Conservation (phyloP, 2,113 vertebrate species). For the Mastomys natalensis region DNA sequence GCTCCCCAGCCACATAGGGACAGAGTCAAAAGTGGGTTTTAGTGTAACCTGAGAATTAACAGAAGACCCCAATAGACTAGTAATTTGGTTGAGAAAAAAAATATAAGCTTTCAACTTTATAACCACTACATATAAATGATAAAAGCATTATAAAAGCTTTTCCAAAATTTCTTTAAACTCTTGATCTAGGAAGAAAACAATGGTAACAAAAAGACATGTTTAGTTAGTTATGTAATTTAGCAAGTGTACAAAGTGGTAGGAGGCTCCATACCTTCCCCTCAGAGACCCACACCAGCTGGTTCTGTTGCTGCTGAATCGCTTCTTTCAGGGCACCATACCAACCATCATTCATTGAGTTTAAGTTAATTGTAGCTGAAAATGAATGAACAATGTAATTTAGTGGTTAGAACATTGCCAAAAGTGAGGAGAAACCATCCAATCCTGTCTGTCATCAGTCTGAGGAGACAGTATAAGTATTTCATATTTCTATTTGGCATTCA, state of each 20-base stretch:
- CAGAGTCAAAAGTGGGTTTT: neutral
- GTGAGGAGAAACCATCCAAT: neutral
- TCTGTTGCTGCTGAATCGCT: slow-evolving; percentile 97
- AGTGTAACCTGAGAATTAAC: neutral
- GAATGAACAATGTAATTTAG: slow-evolving; percentile 46
- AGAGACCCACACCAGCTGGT: slow-evolving; percentile 99
- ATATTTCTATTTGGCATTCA: neutral
- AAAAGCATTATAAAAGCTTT: neutral
- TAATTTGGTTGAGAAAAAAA: neutral
- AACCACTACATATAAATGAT: neutral
- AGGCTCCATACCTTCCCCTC: slow-evolving; percentile 95
- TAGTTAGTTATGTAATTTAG: neutral
- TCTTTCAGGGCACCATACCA: slow-evolving; percentile 99
- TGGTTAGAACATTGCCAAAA: neutral
- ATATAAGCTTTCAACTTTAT: neutral
- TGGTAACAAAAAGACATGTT: neutral
- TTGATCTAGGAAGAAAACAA: neutral
- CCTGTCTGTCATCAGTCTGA: neutral
- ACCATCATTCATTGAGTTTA: slow-evolving; percentile 99
- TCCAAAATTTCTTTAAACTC: neutral
- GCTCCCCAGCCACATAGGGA: neutral
- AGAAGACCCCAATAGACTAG: neutral
- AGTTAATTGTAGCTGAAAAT: slow-evolving; percentile 95
- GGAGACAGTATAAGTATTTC: neutral
- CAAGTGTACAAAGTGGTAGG: neutral